Percentiles rank a stretch among this genome's conserved stretches.
Evolutionary conservation across 2,888 invertebrate genomes (phyloP).

Genomic region (Fissipunctia ypsillon): DNA sequence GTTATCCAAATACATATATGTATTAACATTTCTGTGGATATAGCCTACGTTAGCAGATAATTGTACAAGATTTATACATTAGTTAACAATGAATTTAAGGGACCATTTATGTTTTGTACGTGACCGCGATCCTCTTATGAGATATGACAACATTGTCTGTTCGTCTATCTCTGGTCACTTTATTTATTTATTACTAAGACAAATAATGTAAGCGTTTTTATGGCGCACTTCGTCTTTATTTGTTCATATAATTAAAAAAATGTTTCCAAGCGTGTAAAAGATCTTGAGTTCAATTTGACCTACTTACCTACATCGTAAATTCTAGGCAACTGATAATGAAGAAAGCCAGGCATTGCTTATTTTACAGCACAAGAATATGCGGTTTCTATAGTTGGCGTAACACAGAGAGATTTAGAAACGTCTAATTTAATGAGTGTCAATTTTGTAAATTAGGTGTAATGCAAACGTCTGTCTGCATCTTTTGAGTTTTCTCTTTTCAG

Average conservation of each 20-base stretch:
- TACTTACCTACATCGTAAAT: background rate
- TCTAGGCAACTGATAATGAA: background rate
- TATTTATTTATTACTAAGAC: background rate
- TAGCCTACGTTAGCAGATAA: too few relatives aligned
- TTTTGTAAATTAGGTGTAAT: background rate
- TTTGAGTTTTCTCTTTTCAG: background rate
- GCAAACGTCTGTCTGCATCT: background rate
- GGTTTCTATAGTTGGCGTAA: background rate
- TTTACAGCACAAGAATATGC: background rate
- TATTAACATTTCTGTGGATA: background rate
- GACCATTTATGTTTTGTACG: background rate
- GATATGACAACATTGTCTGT: background rate
- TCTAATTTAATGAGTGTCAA: background rate
- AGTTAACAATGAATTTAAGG: background rate
- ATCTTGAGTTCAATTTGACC: background rate
- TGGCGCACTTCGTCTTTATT: background rate
- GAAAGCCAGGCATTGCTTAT: background rate
- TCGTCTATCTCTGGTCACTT: background rate
- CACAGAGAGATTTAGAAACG: background rate
- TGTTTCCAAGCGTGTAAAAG: background rate
- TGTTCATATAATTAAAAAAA: slow-evolving; percentile 1
- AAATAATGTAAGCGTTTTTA: slow-evolving; percentile 1
- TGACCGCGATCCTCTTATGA: background rate
- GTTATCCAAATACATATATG: background rate
- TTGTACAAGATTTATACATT: background rate